These are phyloP conservation scores for Dipodomys merriami DNA, from an alignment of 2,113 vertebrate genomes.

Conservation along the genomic window DNA sequence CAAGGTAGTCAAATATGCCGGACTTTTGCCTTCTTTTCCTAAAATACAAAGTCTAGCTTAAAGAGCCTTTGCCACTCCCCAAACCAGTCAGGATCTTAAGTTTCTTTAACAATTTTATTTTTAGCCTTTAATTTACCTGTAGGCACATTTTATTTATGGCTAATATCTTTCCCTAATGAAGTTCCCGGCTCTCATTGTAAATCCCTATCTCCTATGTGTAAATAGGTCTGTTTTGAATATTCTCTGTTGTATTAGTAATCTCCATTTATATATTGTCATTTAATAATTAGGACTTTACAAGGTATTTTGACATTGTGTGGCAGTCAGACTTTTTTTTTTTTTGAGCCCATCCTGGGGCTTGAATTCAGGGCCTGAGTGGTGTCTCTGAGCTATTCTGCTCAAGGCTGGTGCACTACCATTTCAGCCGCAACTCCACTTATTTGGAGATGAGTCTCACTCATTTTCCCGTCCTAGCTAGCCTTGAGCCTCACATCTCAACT, in stretches of 20 bases:
- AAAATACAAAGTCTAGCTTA: background rate
- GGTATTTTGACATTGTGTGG: background rate
- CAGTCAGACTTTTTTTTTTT: background rate
- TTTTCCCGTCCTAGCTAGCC: too few species aligned
- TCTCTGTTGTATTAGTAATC: background rate
- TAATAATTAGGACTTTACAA: background rate
- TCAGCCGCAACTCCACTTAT: too few species aligned
- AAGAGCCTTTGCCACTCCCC: background rate
- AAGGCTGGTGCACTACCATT: too few species aligned
- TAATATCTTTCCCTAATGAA: background rate
- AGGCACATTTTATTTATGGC: background rate
- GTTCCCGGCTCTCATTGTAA: background rate
- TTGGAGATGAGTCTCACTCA: too few species aligned
- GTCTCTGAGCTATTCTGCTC: too few species aligned
- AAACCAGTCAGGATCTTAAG: background rate
- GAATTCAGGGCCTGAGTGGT: too few species aligned
- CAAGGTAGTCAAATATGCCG: background rate
- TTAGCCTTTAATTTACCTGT: background rate
- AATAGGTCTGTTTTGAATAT: background rate
- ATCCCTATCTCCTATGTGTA: background rate
- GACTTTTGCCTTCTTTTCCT: background rate
- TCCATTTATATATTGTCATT: background rate
- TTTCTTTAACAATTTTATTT: background rate
- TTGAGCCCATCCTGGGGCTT: too few species aligned
- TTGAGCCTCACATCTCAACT: too few species aligned